A percentile compares a stretch with the other conserved stretches of the same genome.
Conservation (phyloP, 1,140 invertebrate genomes). For the Eulimnadia texana region DNA sequence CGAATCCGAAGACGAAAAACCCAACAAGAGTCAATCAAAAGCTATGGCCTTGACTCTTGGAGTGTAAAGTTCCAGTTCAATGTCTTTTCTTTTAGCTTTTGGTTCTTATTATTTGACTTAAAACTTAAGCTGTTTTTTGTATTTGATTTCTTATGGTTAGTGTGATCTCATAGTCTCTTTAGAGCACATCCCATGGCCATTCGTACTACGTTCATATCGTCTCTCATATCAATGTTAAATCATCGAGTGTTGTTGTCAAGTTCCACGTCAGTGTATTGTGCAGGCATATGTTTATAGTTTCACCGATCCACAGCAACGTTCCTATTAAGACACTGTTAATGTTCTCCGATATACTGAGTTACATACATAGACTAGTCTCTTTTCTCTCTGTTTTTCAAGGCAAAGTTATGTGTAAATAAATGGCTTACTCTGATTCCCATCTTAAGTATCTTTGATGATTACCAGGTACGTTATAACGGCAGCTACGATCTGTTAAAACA, state of each 20-base stretch:
- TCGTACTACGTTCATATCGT: background rate
- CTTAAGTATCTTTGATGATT: too few relatives aligned
- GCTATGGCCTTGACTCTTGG: background rate
- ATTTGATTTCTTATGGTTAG: background rate
- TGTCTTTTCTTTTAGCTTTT: background rate
- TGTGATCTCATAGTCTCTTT: background rate
- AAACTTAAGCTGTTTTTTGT: background rate
- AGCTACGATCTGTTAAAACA: too few relatives aligned
- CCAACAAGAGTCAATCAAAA: background rate
- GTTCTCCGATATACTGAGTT: background rate
- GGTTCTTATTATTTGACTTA: background rate
- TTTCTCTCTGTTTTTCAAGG: background rate
- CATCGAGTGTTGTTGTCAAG: background rate
- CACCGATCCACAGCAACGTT: background rate
- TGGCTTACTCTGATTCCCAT: too few relatives aligned
- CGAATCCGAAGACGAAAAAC: background rate
- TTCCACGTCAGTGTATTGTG: background rate
- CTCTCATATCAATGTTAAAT: background rate
- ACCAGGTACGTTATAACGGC: too few relatives aligned
- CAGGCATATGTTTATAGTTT: background rate
- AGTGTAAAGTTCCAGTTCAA: background rate
- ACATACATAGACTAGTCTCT: background rate
- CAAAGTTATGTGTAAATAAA: background rate
- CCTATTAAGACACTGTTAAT: background rate
- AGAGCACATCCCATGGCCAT: background rate